Conservation (phyloP, 1,140 invertebrate species). For the Brachionus koreanus region DNA sequence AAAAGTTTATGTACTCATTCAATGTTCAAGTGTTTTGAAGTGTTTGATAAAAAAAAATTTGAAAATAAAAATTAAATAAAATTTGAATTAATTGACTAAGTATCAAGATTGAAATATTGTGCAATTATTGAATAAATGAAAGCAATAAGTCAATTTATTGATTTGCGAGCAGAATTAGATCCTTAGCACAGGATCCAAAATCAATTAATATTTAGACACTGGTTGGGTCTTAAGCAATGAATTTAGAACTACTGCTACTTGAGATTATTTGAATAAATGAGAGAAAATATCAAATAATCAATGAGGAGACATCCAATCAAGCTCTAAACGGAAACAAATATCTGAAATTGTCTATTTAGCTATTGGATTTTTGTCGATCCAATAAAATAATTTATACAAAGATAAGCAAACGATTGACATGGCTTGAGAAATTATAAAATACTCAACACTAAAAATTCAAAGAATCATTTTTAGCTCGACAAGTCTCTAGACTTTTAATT, state of each 20-base stretch:
- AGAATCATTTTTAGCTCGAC: not conserved
- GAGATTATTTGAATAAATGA: conserved; percentile 2
- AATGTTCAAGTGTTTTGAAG: too few species aligned
- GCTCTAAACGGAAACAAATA: not conserved
- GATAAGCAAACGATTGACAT: not conserved
- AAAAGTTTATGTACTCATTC: not conserved
- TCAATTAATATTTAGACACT: conserved; percentile 20
- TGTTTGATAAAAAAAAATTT: not conserved
- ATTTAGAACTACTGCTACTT: not conserved
- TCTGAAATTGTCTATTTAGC: not conserved
- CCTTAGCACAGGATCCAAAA: not conserved
- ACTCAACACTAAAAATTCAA: not conserved
- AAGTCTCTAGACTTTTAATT: conserved; percentile 7
- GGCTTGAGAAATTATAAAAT: conserved; percentile 13
- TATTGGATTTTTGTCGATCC: not conserved
- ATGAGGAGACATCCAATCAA: conserved; percentile 12
- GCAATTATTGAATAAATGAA: not conserved
- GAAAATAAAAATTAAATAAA: not conserved
- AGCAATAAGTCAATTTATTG: not conserved
- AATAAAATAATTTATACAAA: not conserved
- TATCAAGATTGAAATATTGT: not conserved
- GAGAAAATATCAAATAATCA: not conserved
- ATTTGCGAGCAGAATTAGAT: conserved; percentile 1
- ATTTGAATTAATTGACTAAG: not conserved
- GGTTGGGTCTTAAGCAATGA: not conserved